These are phyloP conservation scores for Drosophila suzukii DNA, from an alignment of 1,140 invertebrate genomes.

Conservation along the genomic window DNA sequence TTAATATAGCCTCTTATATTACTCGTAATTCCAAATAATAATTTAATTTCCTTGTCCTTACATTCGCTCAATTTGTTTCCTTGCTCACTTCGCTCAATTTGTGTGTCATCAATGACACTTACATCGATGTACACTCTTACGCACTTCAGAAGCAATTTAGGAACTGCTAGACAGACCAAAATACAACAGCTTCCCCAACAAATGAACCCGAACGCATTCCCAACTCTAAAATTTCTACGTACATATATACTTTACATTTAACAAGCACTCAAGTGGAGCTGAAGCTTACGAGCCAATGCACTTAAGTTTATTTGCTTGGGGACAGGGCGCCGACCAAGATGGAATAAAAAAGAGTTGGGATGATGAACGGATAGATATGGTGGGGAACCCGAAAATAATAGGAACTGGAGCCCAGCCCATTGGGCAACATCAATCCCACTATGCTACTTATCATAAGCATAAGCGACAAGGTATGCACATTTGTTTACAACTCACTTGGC, in stretches of 20 bases:
- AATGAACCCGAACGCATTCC: slow-evolving; percentile 35
- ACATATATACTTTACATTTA: slow-evolving; percentile 63
- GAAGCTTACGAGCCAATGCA: slow-evolving; percentile 58
- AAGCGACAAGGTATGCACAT: slow-evolving; percentile 38
- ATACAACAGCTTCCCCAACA: slow-evolving; percentile 12
- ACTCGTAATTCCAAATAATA: background rate
- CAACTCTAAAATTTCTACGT: slow-evolving; percentile 37
- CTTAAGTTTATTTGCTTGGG: slow-evolving; percentile 78
- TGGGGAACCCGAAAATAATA: slow-evolving; percentile 20
- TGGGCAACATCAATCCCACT: slow-evolving; percentile 53
- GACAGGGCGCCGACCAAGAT: slow-evolving; percentile 30
- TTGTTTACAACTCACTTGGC: slow-evolving; percentile 76
- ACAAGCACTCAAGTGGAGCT: slow-evolving; percentile 56
- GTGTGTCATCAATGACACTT: slow-evolving; percentile 16
- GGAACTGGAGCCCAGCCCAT: slow-evolving; percentile 24
- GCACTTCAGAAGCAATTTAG: slow-evolving; percentile 44
- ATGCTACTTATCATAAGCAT: slow-evolving; percentile 44
- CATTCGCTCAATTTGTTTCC: slow-evolving; percentile 12
- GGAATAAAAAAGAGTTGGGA: background rate
- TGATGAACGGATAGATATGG: slow-evolving; percentile 5
- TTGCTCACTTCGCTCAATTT: slow-evolving; percentile 6
- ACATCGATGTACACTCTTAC: slow-evolving; percentile 31
- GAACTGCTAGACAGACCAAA: slow-evolving; percentile 13
- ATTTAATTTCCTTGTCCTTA: slow-evolving; percentile 13
- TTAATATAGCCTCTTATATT: background rate